Evolutionary conservation across 1,140 invertebrate genomes (phyloP).

Genomic region (Argopecten irradians): DNA sequence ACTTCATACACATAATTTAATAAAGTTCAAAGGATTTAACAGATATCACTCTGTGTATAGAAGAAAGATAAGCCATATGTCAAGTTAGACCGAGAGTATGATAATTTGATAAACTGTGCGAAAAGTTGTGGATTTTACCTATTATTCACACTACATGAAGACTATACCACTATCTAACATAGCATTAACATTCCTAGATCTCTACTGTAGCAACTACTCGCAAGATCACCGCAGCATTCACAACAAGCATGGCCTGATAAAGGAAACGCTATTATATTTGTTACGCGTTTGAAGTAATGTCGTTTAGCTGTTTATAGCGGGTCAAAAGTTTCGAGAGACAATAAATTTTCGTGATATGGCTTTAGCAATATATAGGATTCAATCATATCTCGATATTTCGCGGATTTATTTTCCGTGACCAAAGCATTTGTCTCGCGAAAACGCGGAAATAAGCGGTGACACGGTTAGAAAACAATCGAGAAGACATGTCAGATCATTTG

Average conservation of each 20-base stretch:
- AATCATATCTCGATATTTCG: too few species aligned
- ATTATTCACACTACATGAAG: neutral
- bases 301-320: too few species aligned
- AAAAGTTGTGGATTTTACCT: neutral
- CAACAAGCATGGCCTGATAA: neutral
- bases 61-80: neutral
- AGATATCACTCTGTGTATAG: neutral
- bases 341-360: too few species aligned
- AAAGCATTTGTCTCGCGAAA: too few species aligned
- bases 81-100: neutral
- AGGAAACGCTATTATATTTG: too few species aligned
- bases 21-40: neutral
- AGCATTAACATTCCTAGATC: neutral
- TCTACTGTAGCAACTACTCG: neutral
- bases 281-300: too few species aligned
- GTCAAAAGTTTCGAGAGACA: too few species aligned
- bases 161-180: neutral
- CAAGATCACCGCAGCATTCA: neutral
- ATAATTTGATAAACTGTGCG: neutral
- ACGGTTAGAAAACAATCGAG: too few species aligned
- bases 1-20: neutral
- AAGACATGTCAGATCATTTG: too few species aligned
- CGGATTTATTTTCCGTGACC: too few species aligned
- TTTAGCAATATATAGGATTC: too few species aligned
- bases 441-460: too few species aligned